Evolutionary conservation across 2,888 invertebrate species (phyloP).

Genomic region (Timema cristinae): DNA sequence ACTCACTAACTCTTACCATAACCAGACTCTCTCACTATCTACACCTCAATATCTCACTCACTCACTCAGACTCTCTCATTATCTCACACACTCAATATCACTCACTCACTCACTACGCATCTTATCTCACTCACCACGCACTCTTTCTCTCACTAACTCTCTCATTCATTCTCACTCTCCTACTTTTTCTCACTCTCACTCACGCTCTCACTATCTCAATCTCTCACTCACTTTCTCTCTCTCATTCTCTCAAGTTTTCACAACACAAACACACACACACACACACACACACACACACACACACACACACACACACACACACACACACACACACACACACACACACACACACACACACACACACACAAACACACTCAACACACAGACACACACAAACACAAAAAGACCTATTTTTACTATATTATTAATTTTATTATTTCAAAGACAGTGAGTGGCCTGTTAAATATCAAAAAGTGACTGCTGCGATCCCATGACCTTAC

Average conservation of each 20-base stretch:
- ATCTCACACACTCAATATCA: not conserved
- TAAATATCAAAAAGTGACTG: too few species aligned
- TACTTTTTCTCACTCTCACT: not conserved
- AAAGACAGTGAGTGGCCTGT: too few species aligned
- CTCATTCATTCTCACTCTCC: not conserved
- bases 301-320: constrained; percentile 1
- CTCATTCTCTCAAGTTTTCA: not conserved
- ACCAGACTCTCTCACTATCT: too few species aligned
- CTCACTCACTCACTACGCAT: not conserved
- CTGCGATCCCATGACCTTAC: too few species aligned
- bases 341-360: constrained; percentile 3
- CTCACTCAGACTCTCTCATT: too few species aligned
- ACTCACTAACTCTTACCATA: too few species aligned
- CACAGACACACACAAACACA: not conserved
- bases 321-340: constrained; percentile 3
- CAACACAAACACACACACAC: not conserved
- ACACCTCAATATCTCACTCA: too few species aligned
- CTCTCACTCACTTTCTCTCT: not conserved
- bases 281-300: not conserved
- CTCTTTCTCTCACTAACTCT: not conserved
- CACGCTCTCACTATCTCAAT: not conserved
- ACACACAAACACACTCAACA: constrained; percentile 2
- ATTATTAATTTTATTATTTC: too few species aligned
- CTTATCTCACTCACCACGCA: not conserved
- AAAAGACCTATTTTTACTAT: too few species aligned